Evolutionary conservation across 1,140 invertebrate species (phyloP).

Genomic region (Drosophila sulfurigaster): DNA sequence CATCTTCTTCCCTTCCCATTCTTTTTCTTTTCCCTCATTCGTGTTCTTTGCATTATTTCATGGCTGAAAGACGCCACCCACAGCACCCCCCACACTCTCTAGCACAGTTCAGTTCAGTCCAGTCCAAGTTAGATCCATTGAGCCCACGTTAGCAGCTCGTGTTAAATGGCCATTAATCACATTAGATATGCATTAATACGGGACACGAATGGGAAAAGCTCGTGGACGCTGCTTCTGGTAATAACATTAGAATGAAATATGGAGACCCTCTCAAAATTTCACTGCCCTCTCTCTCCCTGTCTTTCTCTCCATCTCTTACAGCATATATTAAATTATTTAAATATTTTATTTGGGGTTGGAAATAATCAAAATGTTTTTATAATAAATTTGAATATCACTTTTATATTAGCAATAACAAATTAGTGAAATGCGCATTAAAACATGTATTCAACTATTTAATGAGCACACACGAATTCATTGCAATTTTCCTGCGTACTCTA

Average conservation of each 20-base stretch:
- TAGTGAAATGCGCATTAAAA: too few species aligned
- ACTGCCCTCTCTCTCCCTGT: neutral
- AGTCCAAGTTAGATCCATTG: neutral
- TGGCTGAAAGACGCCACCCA: constrained; percentile 32
- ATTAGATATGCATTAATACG: constrained; percentile 80
- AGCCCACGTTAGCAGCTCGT: constrained; percentile 60
- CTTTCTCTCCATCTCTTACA: neutral
- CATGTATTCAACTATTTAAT: too few species aligned
- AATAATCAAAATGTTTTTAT: neutral
- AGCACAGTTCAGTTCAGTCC: too few species aligned
- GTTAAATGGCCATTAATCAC: constrained; percentile 81
- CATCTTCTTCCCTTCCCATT: neutral
- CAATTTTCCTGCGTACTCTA: neutral
- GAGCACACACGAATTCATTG: too few species aligned
- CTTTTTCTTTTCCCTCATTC: neutral
- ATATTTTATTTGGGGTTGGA: neutral
- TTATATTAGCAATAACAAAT: neutral
- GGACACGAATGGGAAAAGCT: constrained; percentile 32
- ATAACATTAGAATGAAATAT: constrained; percentile 5
- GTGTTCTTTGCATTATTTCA: neutral
- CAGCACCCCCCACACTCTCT: constrained; percentile 3
- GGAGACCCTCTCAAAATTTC: neutral
- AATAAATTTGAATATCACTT: neutral
- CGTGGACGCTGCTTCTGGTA: constrained; percentile 20
- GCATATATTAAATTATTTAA: neutral